phyloP scores from a whole-genome alignment of 2,888 invertebrate genomes.

The Caenorhabditis uteleia region DNA sequence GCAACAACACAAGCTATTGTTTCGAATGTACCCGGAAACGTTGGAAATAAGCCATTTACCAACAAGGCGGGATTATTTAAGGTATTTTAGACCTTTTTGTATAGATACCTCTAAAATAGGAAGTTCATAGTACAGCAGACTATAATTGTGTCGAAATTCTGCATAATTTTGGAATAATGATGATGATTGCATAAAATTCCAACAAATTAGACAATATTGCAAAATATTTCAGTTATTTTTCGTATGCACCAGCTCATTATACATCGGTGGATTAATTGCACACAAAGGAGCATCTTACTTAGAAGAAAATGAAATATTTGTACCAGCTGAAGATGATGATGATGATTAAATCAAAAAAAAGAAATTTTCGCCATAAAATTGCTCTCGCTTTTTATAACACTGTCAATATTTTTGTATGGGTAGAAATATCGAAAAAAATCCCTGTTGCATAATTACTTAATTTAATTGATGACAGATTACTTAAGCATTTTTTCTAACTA shows the following conservation, averaged over 20 bases:
- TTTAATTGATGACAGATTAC: no score
- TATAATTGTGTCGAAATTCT: neutral
- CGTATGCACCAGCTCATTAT: slow-evolving; percentile 81
- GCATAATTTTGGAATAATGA: neutral
- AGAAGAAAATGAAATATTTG: slow-evolving; percentile 95
- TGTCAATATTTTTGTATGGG: neutral
- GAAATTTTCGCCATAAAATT: no score
- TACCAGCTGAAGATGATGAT: slow-evolving; percentile 94
- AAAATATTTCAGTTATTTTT: slow-evolving; percentile 73
- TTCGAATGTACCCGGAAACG: slow-evolving; percentile 8
- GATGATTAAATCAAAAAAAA: slow-evolving; percentile 76
- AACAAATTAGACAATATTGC: neutral
- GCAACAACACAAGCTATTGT: neutral
- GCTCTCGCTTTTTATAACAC: no score
- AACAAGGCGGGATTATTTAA: slow-evolving; percentile 25
- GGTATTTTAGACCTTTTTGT: neutral
- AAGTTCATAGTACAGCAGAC: no score
- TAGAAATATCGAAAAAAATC: no score
- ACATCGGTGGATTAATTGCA: slow-evolving; percentile 88
- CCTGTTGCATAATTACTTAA: no score
- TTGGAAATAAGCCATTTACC: slow-evolving; percentile 21
- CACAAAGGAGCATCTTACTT: slow-evolving; percentile 91
- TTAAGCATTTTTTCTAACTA: neutral
- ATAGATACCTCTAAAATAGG: neutral
- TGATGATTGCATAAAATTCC: neutral